Evolutionary conservation across 2,797 vertebrate genomes (phyloP).

Genomic region (Coregonus suidteri): DNA sequence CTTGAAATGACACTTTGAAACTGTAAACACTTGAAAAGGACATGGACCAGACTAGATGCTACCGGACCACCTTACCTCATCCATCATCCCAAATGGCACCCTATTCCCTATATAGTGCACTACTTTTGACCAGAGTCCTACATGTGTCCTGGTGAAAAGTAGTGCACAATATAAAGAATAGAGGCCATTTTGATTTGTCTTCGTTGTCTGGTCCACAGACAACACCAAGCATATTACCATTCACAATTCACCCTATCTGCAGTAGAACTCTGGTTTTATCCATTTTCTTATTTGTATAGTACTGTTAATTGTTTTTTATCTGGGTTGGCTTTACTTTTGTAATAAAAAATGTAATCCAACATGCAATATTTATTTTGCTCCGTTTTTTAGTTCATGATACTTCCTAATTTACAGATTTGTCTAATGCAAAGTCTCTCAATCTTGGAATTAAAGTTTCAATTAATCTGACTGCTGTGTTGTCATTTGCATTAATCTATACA

Average conservation of each 20-base stretch:
- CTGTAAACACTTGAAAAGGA: conserved; percentile 23
- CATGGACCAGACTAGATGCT: not conserved
- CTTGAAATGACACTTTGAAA: not conserved
- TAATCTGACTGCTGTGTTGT: too few species aligned
- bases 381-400: too few species aligned
- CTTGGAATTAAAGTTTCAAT: too few species aligned
- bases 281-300: conserved; percentile 7
- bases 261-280: not conserved
- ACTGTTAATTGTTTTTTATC: not conserved
- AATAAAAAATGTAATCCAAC: not conserved
- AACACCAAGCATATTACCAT: not conserved
- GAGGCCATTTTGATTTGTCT: not conserved
- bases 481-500: too few species aligned
- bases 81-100: not conserved
- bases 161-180: not conserved
- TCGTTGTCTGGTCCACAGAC: not conserved
- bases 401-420: too few species aligned
- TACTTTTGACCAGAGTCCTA: not conserved
- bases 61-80: not conserved
- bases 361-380: conserved; percentile 4
- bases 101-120: not conserved
- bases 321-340: not conserved
- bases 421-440: too few species aligned
- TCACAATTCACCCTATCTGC: conserved; percentile 23
- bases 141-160: not conserved